Evolutionary conservation across 2,113 vertebrate genomes (phyloP).

Genomic region (Gadus chalcogrammus): DNA sequence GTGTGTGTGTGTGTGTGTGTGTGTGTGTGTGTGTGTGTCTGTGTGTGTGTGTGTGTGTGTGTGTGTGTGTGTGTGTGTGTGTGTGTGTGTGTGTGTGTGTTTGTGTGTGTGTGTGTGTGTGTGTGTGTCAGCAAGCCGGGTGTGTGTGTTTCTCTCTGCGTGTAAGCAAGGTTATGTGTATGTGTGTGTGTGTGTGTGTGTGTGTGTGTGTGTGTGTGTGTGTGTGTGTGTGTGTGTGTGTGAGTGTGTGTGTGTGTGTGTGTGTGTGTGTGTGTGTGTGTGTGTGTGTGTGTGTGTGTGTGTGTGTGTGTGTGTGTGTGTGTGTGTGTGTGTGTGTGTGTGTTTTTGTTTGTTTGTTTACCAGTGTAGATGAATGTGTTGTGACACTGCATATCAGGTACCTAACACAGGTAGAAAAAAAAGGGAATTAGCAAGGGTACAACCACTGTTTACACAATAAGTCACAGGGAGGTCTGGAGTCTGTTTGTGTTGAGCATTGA

Average conservation of each 20-base stretch:
- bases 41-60: slow-evolving; percentile 10
- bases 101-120: slow-evolving; percentile 16
- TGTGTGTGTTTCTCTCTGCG: not conserved
- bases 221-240: not conserved
- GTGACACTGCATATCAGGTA: slow-evolving; percentile 26
- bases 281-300: not conserved
- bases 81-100: not conserved
- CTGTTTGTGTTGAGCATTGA: slow-evolving; percentile 44
- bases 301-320: slow-evolving; percentile 10
- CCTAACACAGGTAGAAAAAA: slow-evolving; percentile 20
- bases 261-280: not conserved
- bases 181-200: not conserved
- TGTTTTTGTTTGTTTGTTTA: not conserved
- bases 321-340: slow-evolving; percentile 9
- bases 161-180: not conserved
- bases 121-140: not conserved
- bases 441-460: slow-evolving; percentile 29
- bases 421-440: slow-evolving; percentile 27
- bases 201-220: slow-evolving; percentile 10
- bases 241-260: slow-evolving; percentile 5
- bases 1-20: not conserved
- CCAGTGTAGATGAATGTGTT: not conserved
- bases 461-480: slow-evolving; percentile 23
- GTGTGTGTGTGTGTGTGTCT: not conserved
- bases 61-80: not conserved